Evolutionary conservation across 2,113 vertebrate species (phyloP).

Genomic region (Pelmatolapia mariae): DNA sequence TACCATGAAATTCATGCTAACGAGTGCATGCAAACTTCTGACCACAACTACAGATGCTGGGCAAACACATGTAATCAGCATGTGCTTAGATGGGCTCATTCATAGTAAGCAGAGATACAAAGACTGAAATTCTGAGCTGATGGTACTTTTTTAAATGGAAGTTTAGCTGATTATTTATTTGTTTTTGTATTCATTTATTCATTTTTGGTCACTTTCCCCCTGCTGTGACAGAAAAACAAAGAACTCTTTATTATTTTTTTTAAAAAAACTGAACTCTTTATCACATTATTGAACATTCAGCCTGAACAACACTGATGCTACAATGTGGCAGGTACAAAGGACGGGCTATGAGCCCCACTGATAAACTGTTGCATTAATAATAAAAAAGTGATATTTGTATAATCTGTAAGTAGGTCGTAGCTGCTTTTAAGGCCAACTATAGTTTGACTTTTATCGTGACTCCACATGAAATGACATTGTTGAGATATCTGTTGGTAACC

Average conservation of each 20-base stretch:
- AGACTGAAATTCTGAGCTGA: background rate
- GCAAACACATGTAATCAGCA: background rate
- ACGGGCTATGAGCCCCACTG: background rate
- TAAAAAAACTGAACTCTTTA: rapidly evolving
- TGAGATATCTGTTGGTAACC: rapidly evolving
- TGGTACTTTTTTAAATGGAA: background rate
- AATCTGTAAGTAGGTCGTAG: background rate
- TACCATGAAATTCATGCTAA: background rate
- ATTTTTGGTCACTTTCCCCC: rapidly evolving
- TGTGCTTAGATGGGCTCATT: background rate
- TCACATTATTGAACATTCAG: background rate
- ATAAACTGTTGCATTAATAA: background rate
- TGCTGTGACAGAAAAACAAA: background rate
- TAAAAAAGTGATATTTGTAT: background rate
- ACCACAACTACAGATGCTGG: background rate
- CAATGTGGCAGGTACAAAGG: rapidly evolving
- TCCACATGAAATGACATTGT: background rate
- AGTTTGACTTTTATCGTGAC: background rate
- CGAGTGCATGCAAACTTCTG: background rate
- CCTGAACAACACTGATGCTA: background rate
- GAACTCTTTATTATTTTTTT: background rate
- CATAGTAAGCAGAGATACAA: background rate
- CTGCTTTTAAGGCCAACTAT: background rate
- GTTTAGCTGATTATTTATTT: background rate
- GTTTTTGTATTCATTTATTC: background rate